These are phyloP conservation scores for Philhelius pedissequus DNA, from an alignment of 2,888 invertebrate genomes.

Conservation along the genomic window DNA sequence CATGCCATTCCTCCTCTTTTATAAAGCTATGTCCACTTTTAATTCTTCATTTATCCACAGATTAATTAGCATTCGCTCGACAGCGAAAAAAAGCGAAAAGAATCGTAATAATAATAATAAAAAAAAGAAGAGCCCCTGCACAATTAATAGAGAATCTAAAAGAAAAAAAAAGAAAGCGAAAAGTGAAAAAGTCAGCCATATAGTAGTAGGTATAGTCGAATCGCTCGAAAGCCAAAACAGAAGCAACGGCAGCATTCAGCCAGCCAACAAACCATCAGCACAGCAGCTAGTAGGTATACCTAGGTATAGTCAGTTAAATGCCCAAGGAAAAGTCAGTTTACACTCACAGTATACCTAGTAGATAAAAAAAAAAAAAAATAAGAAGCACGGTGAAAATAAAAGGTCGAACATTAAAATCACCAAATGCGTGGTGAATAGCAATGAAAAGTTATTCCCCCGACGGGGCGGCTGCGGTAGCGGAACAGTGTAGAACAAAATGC, in stretches of 20 bases:
- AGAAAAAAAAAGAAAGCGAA: slow-evolving; percentile 41
- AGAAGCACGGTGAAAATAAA: slow-evolving; percentile 45
- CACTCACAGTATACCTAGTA: not conserved
- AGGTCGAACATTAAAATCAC: slow-evolving; percentile 67
- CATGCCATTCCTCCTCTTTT: not conserved
- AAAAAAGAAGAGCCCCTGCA: slow-evolving; percentile 2
- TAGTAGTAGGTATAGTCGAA: not conserved
- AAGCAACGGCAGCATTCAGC: slow-evolving; percentile 3
- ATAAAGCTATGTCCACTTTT: slow-evolving; percentile 40
- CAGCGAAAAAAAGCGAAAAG: slow-evolving; percentile 31
- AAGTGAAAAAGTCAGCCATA: slow-evolving; percentile 50
- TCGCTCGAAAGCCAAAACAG: not conserved
- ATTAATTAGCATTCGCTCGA: slow-evolving; percentile 65
- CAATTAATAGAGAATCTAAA: not conserved
- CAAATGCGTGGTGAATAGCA: slow-evolving; percentile 68
- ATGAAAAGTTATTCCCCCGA: slow-evolving; percentile 51
- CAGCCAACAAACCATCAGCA: not conserved
- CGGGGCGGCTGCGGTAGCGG: not conserved
- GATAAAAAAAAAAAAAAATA: not conserved
- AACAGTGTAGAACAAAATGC: slow-evolving; percentile 13
- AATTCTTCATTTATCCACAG: slow-evolving; percentile 64
- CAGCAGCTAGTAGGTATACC: not conserved
- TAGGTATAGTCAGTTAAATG: no score
- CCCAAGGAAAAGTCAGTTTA: slow-evolving; percentile 23
- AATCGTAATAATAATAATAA: slow-evolving; percentile 32